These are phyloP conservation scores for Zoanthus sansibaricus DNA, from an alignment of 92 coral and sea anemone genomes.

Conservation along the genomic window DNA sequence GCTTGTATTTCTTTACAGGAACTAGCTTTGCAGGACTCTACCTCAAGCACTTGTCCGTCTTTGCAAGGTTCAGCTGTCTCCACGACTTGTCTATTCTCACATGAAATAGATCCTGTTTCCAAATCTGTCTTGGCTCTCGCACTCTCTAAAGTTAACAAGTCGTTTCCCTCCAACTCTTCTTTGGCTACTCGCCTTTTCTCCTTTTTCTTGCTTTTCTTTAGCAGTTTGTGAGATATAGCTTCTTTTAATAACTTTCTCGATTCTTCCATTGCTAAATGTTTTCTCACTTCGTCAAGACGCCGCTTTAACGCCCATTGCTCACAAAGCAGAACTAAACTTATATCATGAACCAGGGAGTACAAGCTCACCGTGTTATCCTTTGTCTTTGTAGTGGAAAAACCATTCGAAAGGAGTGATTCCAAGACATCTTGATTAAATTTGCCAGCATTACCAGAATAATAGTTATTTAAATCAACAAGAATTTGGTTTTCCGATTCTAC, in stretches of 20 bases:
- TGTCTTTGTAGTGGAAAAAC: not conserved
- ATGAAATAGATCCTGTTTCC: not conserved
- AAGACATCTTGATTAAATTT: not conserved
- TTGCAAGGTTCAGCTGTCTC: not conserved
- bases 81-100: not conserved
- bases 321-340: constrained; percentile 42
- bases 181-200: constrained; percentile 27
- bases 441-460: not conserved
- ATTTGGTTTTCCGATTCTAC: not conserved
- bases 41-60: not conserved
- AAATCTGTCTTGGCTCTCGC: constrained; percentile 9
- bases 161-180: not conserved
- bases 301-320: constrained; percentile 59
- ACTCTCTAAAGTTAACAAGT: not conserved
- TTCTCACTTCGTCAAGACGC: constrained; percentile 65
- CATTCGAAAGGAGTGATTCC: not conserved
- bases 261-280: constrained; percentile 45
- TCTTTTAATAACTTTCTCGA: constrained; percentile 58
- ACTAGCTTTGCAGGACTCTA: not conserved
- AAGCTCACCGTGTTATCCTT: not conserved
- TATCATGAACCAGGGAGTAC: not conserved
- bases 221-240: constrained; percentile 46
- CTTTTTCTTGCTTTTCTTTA: constrained; percentile 43
- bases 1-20: not conserved
- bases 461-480: not conserved